Conservation (phyloP, 2,888 invertebrate genomes). For the Bimastos eiseni region DNA sequence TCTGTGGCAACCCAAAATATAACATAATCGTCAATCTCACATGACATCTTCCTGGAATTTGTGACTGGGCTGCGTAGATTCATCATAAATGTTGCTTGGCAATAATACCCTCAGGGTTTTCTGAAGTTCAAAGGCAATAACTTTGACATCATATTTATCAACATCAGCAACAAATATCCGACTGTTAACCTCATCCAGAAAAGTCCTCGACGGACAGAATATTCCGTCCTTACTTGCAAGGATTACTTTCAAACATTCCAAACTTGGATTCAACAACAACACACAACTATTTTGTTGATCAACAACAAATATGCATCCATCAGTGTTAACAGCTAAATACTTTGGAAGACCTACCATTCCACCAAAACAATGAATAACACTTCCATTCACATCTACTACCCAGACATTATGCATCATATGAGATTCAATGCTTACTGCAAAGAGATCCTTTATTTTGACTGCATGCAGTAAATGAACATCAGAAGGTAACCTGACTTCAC, state of each 20-base stretch:
- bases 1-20: not conserved
- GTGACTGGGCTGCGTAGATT: not conserved
- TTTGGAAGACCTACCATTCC: not conserved
- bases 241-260: not conserved
- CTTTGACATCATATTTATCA: not conserved
- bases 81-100: not conserved
- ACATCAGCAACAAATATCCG: not conserved
- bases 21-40: not conserved
- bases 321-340: not conserved
- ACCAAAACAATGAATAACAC: not conserved
- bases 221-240: not conserved
- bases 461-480: not conserved
- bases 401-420: not conserved
- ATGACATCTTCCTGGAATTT: not conserved
- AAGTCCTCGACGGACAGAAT: not conserved
- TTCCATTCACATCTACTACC: not conserved
- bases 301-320: not conserved
- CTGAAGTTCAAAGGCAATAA: not conserved
- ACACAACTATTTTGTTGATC: not conserved
- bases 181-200: not conserved
- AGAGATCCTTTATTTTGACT: not conserved
- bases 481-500: not conserved
- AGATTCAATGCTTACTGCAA: not conserved
- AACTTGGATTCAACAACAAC: not conserved
- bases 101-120: not conserved